Evolutionary conservation across 2,888 invertebrate species (phyloP).

Genomic region (Xestoiulus laeticollis): DNA sequence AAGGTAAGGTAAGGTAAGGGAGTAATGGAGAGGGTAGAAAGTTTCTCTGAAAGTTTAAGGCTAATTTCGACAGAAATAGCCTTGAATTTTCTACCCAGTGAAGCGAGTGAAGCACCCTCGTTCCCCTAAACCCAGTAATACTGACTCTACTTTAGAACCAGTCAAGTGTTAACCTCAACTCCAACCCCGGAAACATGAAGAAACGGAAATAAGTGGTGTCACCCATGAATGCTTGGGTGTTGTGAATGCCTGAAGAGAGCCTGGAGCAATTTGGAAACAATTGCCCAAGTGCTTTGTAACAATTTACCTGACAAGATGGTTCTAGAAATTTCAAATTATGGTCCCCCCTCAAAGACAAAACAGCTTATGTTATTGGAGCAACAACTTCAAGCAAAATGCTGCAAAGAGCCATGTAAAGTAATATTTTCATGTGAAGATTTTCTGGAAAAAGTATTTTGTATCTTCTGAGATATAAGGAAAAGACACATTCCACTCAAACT

Average conservation of each 20-base stretch:
- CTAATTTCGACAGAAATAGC: not conserved
- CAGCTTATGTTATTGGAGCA: no score
- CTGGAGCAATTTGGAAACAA: not conserved
- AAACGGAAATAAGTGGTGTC: constrained; percentile 26
- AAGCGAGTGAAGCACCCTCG: not conserved
- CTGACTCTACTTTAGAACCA: not conserved
- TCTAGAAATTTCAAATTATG: not conserved
- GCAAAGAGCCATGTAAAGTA: no score
- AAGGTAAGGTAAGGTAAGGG: no score
- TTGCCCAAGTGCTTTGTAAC: not conserved
- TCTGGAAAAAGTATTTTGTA: no score
- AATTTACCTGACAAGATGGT: no score
- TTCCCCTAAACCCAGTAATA: not conserved
- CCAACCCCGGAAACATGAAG: constrained; percentile 7
- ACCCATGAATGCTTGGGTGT: not conserved
- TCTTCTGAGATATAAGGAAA: no score
- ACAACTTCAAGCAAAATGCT: no score
- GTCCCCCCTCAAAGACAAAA: no score
- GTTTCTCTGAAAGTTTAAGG: not conserved
- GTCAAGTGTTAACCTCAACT: constrained; percentile 17
- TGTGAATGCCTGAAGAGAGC: not conserved
- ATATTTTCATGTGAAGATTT: no score
- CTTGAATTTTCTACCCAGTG: not conserved
- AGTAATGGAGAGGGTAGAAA: not conserved
- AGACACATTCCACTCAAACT: no score